These are phyloP conservation scores for Hylomyscus alleni DNA, from an alignment of 2,797 vertebrate species.

Conservation along the genomic window DNA sequence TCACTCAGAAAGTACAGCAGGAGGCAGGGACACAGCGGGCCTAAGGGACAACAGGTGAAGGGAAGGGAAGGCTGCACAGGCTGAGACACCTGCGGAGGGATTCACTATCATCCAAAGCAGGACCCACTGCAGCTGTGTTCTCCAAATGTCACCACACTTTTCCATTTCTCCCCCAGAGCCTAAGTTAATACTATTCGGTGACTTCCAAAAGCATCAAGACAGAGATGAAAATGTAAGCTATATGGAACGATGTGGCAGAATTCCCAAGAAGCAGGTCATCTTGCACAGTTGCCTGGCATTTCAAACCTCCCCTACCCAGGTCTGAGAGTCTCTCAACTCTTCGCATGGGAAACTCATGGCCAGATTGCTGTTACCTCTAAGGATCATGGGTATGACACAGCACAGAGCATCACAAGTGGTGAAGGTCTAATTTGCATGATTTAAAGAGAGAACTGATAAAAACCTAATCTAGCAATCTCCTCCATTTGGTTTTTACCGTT, in stretches of 20 bases:
- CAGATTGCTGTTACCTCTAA: not conserved
- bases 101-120: conserved; percentile 50
- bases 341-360: not conserved
- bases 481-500: not conserved
- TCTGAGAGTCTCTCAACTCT: conserved; percentile 22
- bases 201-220: conserved; percentile 78
- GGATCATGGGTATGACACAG: not conserved
- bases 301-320: conserved; percentile 57
- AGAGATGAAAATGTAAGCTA: conserved; percentile 80
- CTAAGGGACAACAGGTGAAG: not conserved
- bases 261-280: conserved; percentile 72
- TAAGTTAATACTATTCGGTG: conserved; percentile 66
- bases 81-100: conserved; percentile 21
- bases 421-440: not conserved
- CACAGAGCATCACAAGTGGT: not conserved
- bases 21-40: not conserved
- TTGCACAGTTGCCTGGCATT: conserved; percentile 48
- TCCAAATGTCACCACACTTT: conserved; percentile 45
- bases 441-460: not conserved
- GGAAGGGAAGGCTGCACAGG: not conserved
- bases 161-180: not conserved
- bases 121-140: not conserved
- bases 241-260: conserved; percentile 71
- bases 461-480: conserved; percentile 2
- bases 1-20: not conserved